Evolutionary conservation across 2,888 invertebrate genomes (phyloP), one percentile per base, ranked within the genome.

Genomic region (Timandra comae): DNA sequence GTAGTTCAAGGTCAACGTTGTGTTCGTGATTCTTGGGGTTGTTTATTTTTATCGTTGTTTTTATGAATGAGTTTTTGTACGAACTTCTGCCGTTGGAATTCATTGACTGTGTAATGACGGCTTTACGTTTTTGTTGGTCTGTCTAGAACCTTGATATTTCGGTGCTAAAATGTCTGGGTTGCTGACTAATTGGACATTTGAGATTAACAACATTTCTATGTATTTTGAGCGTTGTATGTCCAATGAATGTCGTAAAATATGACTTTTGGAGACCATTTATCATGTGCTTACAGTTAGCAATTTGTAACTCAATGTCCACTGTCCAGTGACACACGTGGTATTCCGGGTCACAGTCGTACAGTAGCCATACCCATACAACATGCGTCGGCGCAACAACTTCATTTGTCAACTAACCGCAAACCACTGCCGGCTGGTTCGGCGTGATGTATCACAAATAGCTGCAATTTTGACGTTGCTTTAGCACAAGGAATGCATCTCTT

Each of bases 331-430:
- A 30, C 39, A 49, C 39, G 52, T n/a, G n/a, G n/a, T 46, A 46
- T 43, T 50, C 45, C 49, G 53, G 55, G 55, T 55, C 54, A 24
- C 4, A 56, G 52, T 49, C 52, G 52, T 55, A 53, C 46, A 52
- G 56, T 50, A 52, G 42, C 47, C 52, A 53, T 6, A 16, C 6
- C 6, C 16, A 6, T 16, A 16, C 16, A 16, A 6, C 16, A 16
- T 5, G 16, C 16, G 16, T 1, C 16, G 16, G 1, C 4, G 16
- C 16, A 52, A 76, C 71, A 58, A 60, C 78, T 79, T 76, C 72
- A 81, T 80, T 78, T 77, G 78, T 79, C 80, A 75, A 67, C 70
- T 56, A 65, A 75, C 78, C 77, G 70, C 77, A 79, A 75, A 52
- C 52, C 56, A 51, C 55, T 52, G 55, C 60, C 63, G 49, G 46